These are phyloP conservation scores for Tachypleus tridentatus DNA, from an alignment of 1,140 invertebrate genomes.

Conservation along the genomic window DNA sequence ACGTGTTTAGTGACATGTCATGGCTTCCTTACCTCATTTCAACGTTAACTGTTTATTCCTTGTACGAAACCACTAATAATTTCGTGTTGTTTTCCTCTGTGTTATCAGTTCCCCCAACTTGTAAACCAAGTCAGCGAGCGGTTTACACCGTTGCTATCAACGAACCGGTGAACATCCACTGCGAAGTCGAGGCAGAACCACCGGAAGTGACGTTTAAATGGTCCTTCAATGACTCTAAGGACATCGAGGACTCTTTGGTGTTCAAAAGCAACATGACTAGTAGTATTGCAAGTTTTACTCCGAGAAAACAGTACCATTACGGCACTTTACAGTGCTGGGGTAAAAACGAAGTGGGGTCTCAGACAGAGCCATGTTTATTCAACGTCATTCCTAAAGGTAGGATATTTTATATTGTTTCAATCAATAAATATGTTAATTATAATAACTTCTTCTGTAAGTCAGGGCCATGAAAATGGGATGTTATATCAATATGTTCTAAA, in stretches of 20 bases:
- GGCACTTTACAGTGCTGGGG: background rate
- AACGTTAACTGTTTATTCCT: too few species aligned
- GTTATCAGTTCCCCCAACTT: constrained; percentile 48
- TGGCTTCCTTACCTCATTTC: too few species aligned
- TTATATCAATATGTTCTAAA: too few species aligned
- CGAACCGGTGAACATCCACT: constrained; percentile 38
- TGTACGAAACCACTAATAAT: too few species aligned
- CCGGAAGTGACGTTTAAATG: constrained; percentile 63
- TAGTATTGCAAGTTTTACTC: background rate
- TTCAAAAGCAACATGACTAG: background rate
- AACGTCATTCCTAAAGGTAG: background rate
- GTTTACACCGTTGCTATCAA: constrained; percentile 16
- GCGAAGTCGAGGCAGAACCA: constrained; percentile 80
- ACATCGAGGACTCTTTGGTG: constrained; percentile 37
- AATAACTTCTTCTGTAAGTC: too few species aligned
- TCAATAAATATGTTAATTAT: too few species aligned
- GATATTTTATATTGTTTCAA: too few species aligned
- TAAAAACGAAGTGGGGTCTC: background rate
- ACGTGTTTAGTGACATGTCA: too few species aligned
- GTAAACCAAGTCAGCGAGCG: constrained; percentile 34
- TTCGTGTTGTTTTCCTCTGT: too few species aligned
- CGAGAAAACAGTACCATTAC: background rate
- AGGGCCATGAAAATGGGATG: too few species aligned
- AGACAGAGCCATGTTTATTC: background rate
- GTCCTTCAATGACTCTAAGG: constrained; percentile 85